Evolutionary conservation across 2,888 invertebrate genomes (phyloP).

Genomic region (Deilephila porcellus): DNA sequence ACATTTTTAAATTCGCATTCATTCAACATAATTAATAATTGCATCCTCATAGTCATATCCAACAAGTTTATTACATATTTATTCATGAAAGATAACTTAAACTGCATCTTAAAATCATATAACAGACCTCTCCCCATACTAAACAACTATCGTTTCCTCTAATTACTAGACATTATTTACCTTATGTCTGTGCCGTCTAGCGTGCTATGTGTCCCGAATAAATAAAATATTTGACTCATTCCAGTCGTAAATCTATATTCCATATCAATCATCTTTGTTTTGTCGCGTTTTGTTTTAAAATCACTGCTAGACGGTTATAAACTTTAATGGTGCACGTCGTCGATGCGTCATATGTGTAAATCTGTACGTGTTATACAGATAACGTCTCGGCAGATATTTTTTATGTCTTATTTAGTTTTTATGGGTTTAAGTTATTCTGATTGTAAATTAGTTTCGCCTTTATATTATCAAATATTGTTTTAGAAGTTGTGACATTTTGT

Average conservation of each 20-base stretch:
- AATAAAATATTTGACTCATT: constrained; percentile 1
- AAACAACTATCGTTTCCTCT: constrained; percentile 1
- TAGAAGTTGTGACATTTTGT: too few species aligned
- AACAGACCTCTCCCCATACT: not conserved
- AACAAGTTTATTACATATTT: too few species aligned
- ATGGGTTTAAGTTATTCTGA: too few species aligned
- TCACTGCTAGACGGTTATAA: not conserved
- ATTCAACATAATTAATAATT: too few species aligned
- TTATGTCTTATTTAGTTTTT: not conserved
- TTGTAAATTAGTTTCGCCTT: too few species aligned
- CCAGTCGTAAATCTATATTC: constrained; percentile 19
- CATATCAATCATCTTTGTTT: not conserved
- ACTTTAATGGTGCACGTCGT: constrained; percentile 9
- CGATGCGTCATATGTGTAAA: constrained; percentile 10
- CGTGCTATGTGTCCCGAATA: constrained; percentile 1
- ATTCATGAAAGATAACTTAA: too few species aligned
- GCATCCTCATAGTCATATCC: too few species aligned
- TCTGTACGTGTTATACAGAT: not conserved
- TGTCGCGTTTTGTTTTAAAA: constrained; percentile 17
- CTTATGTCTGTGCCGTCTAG: constrained; percentile 6
- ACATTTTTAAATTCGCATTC: not conserved
- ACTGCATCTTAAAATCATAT: not conserved
- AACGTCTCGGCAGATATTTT: not conserved
- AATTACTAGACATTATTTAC: constrained; percentile 15
- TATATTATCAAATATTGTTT: too few species aligned